Evolutionary conservation across 2,888 invertebrate species (phyloP).

Genomic region (Seira musarum): DNA sequence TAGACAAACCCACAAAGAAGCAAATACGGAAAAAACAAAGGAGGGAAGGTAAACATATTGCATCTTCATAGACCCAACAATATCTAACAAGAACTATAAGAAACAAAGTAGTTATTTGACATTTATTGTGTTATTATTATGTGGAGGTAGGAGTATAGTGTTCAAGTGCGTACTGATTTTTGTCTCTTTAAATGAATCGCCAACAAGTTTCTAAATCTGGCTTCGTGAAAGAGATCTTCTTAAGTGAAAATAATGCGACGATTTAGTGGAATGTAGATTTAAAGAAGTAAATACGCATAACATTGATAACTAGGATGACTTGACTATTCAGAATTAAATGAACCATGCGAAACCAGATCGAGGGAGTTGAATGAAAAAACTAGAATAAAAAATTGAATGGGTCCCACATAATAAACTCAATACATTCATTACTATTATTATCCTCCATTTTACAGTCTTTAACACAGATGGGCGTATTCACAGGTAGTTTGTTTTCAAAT

Average conservation of each 20-base stretch:
- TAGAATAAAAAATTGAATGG: slow-evolving; percentile 5
- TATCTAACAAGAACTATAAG: no score
- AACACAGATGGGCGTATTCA: no score
- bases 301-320: background rate
- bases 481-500: no score
- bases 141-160: background rate
- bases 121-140: no score
- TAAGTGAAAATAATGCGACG: background rate
- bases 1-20: no score
- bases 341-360: background rate
- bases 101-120: no score
- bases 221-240: background rate
- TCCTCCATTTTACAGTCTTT: background rate
- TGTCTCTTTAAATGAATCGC: background rate
- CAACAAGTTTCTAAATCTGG: slow-evolving; percentile 8
- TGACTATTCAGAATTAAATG: no score
- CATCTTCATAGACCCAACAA: no score
- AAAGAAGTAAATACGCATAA: background rate
- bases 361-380: background rate
- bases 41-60: no score
- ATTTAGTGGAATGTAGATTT: no score
- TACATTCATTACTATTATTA: slow-evolving; percentile 3
- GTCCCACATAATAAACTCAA: background rate
- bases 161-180: background rate
- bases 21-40: no score